Evolutionary conservation across 2,797 vertebrate genomes (phyloP).

Genomic region (Lycodopsis pacificus): DNA sequence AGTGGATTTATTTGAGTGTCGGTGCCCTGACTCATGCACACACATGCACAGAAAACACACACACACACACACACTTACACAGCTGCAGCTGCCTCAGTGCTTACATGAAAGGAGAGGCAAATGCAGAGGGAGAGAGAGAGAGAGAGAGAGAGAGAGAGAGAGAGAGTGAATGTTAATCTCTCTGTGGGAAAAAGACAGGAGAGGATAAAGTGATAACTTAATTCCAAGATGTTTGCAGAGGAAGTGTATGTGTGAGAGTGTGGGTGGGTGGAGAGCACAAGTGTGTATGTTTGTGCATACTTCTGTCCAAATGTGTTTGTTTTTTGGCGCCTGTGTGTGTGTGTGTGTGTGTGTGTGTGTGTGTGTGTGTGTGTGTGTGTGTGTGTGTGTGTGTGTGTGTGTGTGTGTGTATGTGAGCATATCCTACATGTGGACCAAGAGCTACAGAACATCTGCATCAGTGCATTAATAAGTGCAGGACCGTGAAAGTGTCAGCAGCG

Average conservation of each 20-base stretch:
- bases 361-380: conserved; percentile 1
- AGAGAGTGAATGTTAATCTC: conserved; percentile 76
- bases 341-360: conserved; percentile 3
- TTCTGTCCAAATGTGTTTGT: conserved; percentile 38
- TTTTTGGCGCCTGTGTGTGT: conserved; percentile 17
- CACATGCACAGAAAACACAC: conserved; percentile 32
- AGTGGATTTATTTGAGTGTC: conserved; percentile 75
- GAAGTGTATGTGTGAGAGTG: conserved; percentile 55
- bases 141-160: conserved; percentile 51
- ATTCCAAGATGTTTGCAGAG: conserved; percentile 77
- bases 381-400: conserved; percentile 3
- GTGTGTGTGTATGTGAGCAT: conserved; percentile 4
- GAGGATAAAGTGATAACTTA: conserved; percentile 79
- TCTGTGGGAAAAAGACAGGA: conserved; percentile 76
- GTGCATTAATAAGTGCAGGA: conserved; percentile 47
- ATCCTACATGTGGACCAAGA: not conserved
- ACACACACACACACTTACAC: conserved; percentile 43
- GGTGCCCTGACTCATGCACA: conserved; percentile 63
- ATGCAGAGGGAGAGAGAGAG: conserved; percentile 53
- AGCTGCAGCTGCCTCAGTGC: conserved; percentile 79
- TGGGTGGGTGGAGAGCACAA: conserved; percentile 11
- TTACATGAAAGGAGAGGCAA: conserved; percentile 75
- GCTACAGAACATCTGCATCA: conserved; percentile 43
- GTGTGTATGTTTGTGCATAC: conserved; percentile 45
- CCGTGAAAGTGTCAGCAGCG: conserved; percentile 67